Evolutionary conservation across 2,113 vertebrate species (phyloP).

Genomic region (Paedocypris sp.): DNA sequence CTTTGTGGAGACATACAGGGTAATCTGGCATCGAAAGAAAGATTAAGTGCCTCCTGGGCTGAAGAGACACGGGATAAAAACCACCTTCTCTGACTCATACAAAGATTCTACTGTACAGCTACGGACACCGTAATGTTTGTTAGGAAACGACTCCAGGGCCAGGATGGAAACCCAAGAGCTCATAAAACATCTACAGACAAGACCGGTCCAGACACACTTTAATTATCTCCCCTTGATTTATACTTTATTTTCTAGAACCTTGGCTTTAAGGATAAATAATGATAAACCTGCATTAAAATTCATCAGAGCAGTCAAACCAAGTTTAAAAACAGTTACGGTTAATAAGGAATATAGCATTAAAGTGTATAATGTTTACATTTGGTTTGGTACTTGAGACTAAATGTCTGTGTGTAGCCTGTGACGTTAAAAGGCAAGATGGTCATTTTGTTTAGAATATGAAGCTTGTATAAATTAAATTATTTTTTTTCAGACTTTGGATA

Average conservation of each 20-base stretch:
- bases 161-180: neutral
- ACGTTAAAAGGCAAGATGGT: too few relatives aligned
- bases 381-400: too few relatives aligned
- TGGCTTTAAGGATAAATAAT: neutral
- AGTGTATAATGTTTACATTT: too few relatives aligned
- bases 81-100: neutral
- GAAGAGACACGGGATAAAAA: neutral
- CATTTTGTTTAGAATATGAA: too few relatives aligned
- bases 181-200: conserved; percentile 1
- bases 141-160: conserved; percentile 1
- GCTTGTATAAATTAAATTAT: too few relatives aligned
- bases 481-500: too few relatives aligned
- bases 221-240: neutral
- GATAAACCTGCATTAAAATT: neutral
- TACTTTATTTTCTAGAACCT: neutral
- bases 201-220: neutral
- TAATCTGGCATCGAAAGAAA: neutral
- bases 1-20: neutral
- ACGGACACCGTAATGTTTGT: conserved; percentile 4
- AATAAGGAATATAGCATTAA: too few relatives aligned
- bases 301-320: neutral
- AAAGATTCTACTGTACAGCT: conserved; percentile 20
- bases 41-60: neutral
- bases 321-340: too few relatives aligned
- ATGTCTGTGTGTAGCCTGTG: too few relatives aligned